Evolutionary conservation across 2,888 invertebrate species (phyloP), one percentile per base, ranked within the genome.

Genomic region (Hemaris fuciformis): DNA sequence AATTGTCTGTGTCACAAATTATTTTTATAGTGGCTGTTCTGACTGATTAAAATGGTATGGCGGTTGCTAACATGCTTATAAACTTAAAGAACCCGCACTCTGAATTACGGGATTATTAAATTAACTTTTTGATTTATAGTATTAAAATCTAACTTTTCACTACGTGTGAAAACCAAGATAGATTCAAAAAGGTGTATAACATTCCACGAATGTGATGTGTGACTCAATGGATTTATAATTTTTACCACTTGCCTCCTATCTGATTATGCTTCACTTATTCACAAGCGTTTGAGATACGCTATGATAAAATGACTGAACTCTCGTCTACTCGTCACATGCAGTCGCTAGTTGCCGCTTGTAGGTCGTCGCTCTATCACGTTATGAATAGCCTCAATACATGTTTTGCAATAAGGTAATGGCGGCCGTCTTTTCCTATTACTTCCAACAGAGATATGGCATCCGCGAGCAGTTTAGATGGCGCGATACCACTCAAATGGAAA

Each of bases 401-500:
- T 64, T 70, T 63, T 56, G 63, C 43, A 38, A 63, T 25, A 58
- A 43, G 62, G 57, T 62, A 27, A 45, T 31, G 61, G 6, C 62
- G 59, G 64, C 61, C 59, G 62, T 67, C 61, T 64, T 62, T 53
- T 62, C 58, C 61, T 66, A 66, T 53, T 53, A 53, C 53, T 10
- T 59, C 59, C 22, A 59, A 27, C 43, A 27, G 43, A 53, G 58
- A 59, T 22, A 56, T 20, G 45, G 34, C 53, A 31, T 31, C 31
- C 27, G 57, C 34, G 34, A 34, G 34, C 48, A 53, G 66, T 64
- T 61, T 57, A 70, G 66, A 69, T 70, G 64, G 65, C 61, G 66
- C 61, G 67, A 67, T 64, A 65, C 57, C 65, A 62, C 62, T 70
- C 68, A 57, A 59, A 62, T 73, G 68, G 70, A 69, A 72, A 73